A percentile compares a stretch with the other conserved stretches of the same genome.
Evolutionary conservation across 2,888 invertebrate species (phyloP).

Genomic region (Mylabris sibirica): DNA sequence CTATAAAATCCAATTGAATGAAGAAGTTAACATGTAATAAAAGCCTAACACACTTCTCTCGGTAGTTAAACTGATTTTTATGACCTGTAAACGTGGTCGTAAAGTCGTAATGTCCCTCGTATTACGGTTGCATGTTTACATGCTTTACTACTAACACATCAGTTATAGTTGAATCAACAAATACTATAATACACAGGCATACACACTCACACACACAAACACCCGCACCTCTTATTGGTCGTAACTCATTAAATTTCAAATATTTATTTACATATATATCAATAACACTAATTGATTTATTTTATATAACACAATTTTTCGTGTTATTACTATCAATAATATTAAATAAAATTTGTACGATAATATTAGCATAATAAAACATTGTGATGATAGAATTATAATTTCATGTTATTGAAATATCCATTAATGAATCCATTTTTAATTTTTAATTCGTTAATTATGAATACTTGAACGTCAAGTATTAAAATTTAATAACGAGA

Average conservation of each 20-base stretch:
- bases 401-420: not conserved
- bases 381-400: not conserved
- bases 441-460: not conserved
- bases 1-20: slow-evolving; percentile 56
- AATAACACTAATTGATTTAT: slow-evolving; percentile 5
- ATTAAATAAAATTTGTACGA: not conserved
- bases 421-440: no score
- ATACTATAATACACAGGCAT: no score
- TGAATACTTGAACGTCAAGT: no score
- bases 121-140: slow-evolving; percentile 62
- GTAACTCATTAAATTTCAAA: slow-evolving; percentile 51
- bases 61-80: slow-evolving; percentile 64
- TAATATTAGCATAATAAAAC: not conserved
- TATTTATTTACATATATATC: slow-evolving; percentile 40
- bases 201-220: slow-evolving; percentile 24
- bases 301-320: not conserved
- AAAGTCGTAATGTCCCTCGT: slow-evolving; percentile 62
- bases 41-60: slow-evolving; percentile 61
- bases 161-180: slow-evolving; percentile 56
- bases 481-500: not conserved
- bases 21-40: slow-evolving; percentile 60
- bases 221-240: slow-evolving; percentile 54
- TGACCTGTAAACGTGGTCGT: slow-evolving; percentile 62
- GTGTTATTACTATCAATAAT: not conserved
- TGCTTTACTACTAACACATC: slow-evolving; percentile 49